phyloP scores from a whole-genome alignment of 1,140 invertebrate species.

The Drosophila parvula region DNA sequence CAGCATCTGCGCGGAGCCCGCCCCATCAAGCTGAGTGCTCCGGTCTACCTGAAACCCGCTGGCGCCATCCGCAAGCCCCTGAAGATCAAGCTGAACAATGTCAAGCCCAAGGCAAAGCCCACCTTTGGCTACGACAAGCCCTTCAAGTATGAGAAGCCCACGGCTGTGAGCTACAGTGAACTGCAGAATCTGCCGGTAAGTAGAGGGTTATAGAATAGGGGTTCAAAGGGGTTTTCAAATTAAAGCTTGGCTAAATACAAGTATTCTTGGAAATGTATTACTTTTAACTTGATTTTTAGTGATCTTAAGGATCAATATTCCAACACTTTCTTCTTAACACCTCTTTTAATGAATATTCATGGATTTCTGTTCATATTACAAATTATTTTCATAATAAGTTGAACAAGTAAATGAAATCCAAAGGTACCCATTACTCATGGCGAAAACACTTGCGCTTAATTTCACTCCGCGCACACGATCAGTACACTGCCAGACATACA shows the following conservation, averaged over 20 bases:
- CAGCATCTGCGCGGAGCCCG: slow-evolving; percentile 46
- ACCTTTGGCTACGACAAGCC: slow-evolving; percentile 75
- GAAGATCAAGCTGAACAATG: slow-evolving; percentile 73
- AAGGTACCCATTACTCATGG: slow-evolving; percentile 5
- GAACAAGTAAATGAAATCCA: neutral
- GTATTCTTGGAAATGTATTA: no score
- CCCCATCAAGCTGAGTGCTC: slow-evolving; percentile 63
- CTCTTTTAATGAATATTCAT: neutral
- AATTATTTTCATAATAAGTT: neutral
- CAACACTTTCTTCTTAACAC: no score
- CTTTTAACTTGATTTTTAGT: no score
- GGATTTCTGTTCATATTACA: neutral
- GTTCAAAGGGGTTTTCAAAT: neutral
- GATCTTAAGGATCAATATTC: neutral
- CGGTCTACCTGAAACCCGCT: slow-evolving; percentile 64
- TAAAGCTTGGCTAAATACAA: no score
- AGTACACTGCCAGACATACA: slow-evolving; percentile 16
- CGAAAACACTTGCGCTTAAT: slow-evolving; percentile 3
- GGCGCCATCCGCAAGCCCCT: slow-evolving; percentile 63
- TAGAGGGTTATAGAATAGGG: neutral
- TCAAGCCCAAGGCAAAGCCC: slow-evolving; percentile 67
- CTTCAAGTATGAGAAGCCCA: slow-evolving; percentile 76
- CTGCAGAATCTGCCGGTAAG: slow-evolving; percentile 77
- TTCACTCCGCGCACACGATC: slow-evolving; percentile 1
- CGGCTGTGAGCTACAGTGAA: slow-evolving; percentile 62